A percentile compares a stretch with the other conserved stretches of the same genome.
phyloP scores from a whole-genome alignment of 1,140 invertebrate genomes.

The Hermetia illucens region DNA sequence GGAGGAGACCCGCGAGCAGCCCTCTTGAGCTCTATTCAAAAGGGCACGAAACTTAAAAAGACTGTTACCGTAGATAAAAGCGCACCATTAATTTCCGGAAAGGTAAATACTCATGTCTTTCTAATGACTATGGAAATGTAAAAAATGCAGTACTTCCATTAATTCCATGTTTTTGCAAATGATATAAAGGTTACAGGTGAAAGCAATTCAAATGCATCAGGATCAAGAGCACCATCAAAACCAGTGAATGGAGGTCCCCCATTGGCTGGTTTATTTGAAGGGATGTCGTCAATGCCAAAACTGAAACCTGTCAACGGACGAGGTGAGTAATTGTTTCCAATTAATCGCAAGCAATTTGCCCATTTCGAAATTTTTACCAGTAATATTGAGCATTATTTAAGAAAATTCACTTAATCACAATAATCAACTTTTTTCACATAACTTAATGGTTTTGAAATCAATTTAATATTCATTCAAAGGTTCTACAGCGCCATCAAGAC shows the following conservation, averaged over 20 bases:
- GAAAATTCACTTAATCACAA: no score
- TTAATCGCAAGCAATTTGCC: no score
- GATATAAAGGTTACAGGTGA: no score
- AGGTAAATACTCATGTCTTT: constrained; percentile 15
- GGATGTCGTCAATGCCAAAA: constrained; percentile 63
- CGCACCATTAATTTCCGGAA: constrained; percentile 56
- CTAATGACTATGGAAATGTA: no score
- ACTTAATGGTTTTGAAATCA: no score
- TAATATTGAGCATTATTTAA: not conserved
- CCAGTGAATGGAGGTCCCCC: constrained; percentile 36
- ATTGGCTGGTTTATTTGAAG: constrained; percentile 67
- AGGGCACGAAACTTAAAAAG: constrained; percentile 70
- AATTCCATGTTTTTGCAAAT: no score
- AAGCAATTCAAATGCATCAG: no score
- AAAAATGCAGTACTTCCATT: no score
- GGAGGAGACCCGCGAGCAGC: constrained; percentile 44
- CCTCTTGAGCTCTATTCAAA: constrained; percentile 67
- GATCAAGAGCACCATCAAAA: constrained; percentile 23
- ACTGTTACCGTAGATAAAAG: constrained; percentile 80
- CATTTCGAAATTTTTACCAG: no score
- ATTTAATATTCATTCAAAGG: not conserved
- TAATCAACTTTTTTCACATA: no score
- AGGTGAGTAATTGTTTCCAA: constrained; percentile 9
- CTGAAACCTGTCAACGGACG: constrained; percentile 57
- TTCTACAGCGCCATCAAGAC: not conserved